Evolutionary conservation across 2,888 invertebrate genomes (phyloP).

Genomic region (Phaedon cochleariae): DNA sequence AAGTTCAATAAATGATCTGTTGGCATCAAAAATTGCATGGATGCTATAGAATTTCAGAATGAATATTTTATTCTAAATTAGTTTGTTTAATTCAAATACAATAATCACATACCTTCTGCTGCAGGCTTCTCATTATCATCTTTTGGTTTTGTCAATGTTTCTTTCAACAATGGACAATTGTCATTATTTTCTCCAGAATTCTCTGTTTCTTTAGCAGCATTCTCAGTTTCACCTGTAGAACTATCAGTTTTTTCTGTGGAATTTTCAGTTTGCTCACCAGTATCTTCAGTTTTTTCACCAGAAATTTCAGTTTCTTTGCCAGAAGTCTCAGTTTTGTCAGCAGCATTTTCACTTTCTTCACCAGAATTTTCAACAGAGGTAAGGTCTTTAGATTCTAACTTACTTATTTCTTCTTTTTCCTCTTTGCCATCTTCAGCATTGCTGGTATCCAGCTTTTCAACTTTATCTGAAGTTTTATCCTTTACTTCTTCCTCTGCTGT

Average conservation of each 20-base stretch:
- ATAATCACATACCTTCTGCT: constrained; percentile 15
- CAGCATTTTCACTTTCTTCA: not conserved
- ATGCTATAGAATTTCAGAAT: too few relatives aligned
- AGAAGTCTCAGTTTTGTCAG: not conserved
- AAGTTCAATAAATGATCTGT: too few relatives aligned
- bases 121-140: constrained; percentile 14
- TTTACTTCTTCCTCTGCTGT: not conserved
- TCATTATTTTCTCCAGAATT: not conserved
- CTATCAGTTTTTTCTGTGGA: too few relatives aligned
- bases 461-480: constrained; percentile 9
- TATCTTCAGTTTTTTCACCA: not conserved
- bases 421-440: not conserved
- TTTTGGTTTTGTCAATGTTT: constrained; percentile 25
- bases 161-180: constrained; percentile 30
- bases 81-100: not conserved
- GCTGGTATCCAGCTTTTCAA: not conserved
- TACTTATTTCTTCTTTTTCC: not conserved
- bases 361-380: not conserved
- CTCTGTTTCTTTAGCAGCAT: not conserved
- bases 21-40: too few relatives aligned
- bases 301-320: not conserved
- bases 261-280: constrained; percentile 4
- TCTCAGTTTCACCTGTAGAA: too few relatives aligned
- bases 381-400: not conserved
- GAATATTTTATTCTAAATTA: too few relatives aligned